Conservation (phyloP, 1,140 invertebrate species). For the honey bee (Apis mellifera) region Amel_HAv3.1 CM009939.2:8236501-8237000, state of each 20-base stretch:
- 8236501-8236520: background rate
- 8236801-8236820: constrained; percentile 49
- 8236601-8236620: too few species aligned
- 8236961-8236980: constrained; percentile 38
- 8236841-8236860: constrained; percentile 28
- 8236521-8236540: background rate
- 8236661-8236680: too few species aligned
- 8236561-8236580: too few species aligned
- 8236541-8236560: background rate
- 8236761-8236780: constrained; percentile 47
- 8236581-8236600: too few species aligned
- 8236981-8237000: constrained; percentile 34
- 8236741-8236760: background rate
- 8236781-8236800: constrained; percentile 53
- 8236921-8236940: constrained; percentile 27
- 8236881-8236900: constrained; percentile 49
- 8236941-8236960: constrained; percentile 40
- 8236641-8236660: background rate
- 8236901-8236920: constrained; percentile 25
- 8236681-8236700: too few species aligned
- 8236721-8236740: background rate
- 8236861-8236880: constrained; percentile 45
- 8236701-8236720: too few species aligned
- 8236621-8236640: too few species aligned
- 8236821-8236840: constrained; percentile 43